Evolutionary conservation across 1,140 invertebrate genomes (phyloP), one percentile per base, ranked within the genome.

Genomic region (Heliothis subflexa): DNA sequence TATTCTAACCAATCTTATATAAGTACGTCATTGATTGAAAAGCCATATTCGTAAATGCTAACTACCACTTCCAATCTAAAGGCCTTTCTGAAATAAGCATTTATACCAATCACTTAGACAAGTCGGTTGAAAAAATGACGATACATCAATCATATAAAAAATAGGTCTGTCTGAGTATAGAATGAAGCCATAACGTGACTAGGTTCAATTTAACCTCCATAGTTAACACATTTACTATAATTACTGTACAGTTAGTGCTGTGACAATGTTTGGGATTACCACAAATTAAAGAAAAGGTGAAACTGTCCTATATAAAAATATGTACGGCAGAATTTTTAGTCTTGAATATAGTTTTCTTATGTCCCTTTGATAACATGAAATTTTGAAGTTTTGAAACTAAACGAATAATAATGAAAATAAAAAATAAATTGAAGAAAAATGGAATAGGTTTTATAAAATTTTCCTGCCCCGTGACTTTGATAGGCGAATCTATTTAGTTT

Each of bases 221-320:
- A 82, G 82, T 85, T 85, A 83, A 83, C 84, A 83, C 84, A 83
- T 85, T 85, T 78, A 74, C 79, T 73, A 73, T 83, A 85, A 85
- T 85, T 85, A 85, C 81, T 68, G 75, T 68, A 57, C 70, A 78
- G 66, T 71, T 70, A 74, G 47, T 33, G 21, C 59, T 50, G 47
- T 64, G 47, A 74, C 72, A 62, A 50, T 33, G 18, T 28, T 12
- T 64, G 14, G 45, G 73, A 21, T 64, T 21, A 9, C 47, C 25
- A 16, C 14, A 3, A 0, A 0, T 33, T 50, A 18, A 14, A 1
- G 13, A 1, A 13, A 1, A 5, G 40, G 7, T 12, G 59, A 18
- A 59, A 75, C 59, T 59, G 21, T 62, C 14, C 54, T 40, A 1
- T 9, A 25, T 0, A 14, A 33, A 12, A 7, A 7, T 49, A 47